phyloP scores from a whole-genome alignment of 2,888 invertebrate genomes.

The Lumbricus terrestris region DNA sequence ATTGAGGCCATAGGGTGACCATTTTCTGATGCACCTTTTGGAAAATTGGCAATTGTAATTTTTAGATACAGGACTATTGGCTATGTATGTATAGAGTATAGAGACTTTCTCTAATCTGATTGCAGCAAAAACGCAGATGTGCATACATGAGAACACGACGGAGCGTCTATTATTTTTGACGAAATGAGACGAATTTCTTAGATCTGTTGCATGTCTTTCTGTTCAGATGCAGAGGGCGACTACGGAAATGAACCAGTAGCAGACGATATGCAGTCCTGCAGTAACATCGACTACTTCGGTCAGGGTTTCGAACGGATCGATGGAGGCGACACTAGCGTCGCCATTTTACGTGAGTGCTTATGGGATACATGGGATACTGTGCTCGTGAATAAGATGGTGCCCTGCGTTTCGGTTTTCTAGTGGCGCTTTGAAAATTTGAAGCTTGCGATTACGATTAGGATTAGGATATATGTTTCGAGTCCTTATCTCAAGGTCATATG shows the following conservation, averaged over 20 bases:
- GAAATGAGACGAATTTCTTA: background rate
- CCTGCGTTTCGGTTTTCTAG: too few species aligned
- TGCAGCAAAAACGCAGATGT: background rate
- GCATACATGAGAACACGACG: background rate
- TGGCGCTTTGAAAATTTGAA: too few species aligned
- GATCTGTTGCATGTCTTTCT: background rate
- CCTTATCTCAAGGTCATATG: too few species aligned
- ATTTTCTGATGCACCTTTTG: too few species aligned
- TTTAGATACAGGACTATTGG: too few species aligned
- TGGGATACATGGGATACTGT: too few species aligned
- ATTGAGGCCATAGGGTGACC: too few species aligned
- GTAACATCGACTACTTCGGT: background rate
- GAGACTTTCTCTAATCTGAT: background rate
- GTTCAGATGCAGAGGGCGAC: background rate
- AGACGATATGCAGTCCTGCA: background rate
- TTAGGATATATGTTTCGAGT: too few species aligned
- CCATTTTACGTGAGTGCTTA: background rate
- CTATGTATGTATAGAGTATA: background rate
- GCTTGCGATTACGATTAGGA: too few species aligned
- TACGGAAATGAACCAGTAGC: background rate
- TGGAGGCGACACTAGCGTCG: slow-evolving; percentile 20
- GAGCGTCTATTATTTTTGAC: background rate
- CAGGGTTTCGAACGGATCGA: slow-evolving; percentile 12
- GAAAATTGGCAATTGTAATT: too few species aligned
- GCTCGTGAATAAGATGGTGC: too few species aligned